Conservation (phyloP, 1,140 invertebrate species). For the Hirudo medicinalis region DNA sequence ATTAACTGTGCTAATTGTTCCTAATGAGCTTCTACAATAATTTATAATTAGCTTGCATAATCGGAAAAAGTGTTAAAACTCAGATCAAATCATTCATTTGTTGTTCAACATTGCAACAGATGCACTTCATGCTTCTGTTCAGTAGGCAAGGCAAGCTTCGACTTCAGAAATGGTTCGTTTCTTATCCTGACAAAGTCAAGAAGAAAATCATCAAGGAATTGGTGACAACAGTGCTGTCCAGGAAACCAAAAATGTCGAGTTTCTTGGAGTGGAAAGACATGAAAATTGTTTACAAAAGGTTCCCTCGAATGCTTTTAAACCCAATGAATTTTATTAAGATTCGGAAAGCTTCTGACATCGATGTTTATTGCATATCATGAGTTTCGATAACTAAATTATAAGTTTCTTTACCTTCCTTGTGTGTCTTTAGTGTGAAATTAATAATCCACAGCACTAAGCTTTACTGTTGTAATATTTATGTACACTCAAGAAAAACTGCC, state of each 20-base stretch:
- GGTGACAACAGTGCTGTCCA: conserved; percentile 84
- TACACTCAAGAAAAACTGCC: no score
- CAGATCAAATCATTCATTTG: background rate
- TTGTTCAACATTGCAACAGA: conserved; percentile 50
- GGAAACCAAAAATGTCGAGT: conserved; percentile 99
- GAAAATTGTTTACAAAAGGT: conserved; percentile 99
- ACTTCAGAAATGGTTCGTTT: conserved; percentile 92
- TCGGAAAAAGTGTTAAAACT: background rate
- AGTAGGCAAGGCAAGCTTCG: conserved; percentile 97
- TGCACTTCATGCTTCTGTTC: conserved; percentile 98
- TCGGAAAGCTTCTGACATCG: no score
- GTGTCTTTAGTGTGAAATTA: no score
- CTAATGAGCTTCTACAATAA: background rate
- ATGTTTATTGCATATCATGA: no score
- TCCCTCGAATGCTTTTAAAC: background rate
- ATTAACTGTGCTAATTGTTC: no score
- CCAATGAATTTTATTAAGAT: background rate
- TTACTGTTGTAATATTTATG: no score
- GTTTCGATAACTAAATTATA: no score
- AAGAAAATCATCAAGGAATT: conserved; percentile 97
- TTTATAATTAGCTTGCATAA: background rate
- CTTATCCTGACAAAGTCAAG: conserved; percentile 54
- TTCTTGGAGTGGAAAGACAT: conserved; percentile 98
- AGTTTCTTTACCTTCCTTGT: no score
- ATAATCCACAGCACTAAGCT: no score